Conservation (phyloP, 2,113 vertebrate species). For the Notechis scutatus region DNA sequence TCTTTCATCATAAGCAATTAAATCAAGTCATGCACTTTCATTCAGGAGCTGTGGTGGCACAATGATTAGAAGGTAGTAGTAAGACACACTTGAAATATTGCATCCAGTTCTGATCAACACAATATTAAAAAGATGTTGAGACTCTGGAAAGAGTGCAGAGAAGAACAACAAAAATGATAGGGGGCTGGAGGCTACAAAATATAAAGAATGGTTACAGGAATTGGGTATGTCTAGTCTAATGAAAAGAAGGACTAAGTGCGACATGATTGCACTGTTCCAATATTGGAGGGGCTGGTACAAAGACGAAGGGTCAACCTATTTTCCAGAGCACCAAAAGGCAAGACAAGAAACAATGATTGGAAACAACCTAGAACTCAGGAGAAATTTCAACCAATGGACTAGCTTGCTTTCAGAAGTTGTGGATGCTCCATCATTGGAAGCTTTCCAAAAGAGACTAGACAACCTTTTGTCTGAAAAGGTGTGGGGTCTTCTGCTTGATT, state of each 20-base stretch:
- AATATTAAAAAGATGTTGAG: background rate
- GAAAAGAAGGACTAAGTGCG: background rate
- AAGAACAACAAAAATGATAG: background rate
- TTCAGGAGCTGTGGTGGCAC: background rate
- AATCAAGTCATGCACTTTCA: background rate
- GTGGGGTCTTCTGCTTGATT: background rate
- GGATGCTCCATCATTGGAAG: background rate
- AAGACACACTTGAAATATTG: background rate
- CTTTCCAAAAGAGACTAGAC: background rate
- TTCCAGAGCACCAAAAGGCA: background rate
- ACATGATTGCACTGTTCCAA: background rate
- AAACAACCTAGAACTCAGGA: background rate
- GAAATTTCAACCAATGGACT: background rate
- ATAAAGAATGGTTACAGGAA: no score
- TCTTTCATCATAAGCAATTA: background rate
- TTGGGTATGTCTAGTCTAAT: no score
- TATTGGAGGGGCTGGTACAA: background rate
- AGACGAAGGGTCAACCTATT: background rate
- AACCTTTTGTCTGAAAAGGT: background rate
- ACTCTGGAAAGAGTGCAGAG: background rate
- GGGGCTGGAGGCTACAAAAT: background rate
- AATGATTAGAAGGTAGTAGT: background rate
- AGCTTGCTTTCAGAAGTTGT: background rate
- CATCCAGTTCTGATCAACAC: background rate
- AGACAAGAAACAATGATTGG: background rate